phyloP scores from a whole-genome alignment of 2,888 invertebrate species.

The Stenodera caucasica region DNA sequence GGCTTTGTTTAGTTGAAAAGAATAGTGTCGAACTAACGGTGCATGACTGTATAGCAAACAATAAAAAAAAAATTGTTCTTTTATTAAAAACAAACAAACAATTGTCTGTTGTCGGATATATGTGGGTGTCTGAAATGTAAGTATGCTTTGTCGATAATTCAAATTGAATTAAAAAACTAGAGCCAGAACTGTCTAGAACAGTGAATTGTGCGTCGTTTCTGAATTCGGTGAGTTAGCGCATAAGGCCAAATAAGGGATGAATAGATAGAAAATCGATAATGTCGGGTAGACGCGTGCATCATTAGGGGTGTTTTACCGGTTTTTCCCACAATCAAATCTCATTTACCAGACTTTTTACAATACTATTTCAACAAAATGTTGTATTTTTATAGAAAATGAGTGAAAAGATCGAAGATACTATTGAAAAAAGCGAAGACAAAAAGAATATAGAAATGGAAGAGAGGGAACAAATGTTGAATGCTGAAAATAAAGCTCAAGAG shows the following conservation, averaged over 20 bases:
- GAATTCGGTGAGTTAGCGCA: neutral
- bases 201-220: neutral
- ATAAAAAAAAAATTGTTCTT: neutral
- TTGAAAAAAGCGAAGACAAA: slow-evolving; percentile 64
- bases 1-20: neutral
- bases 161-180: too few relatives aligned
- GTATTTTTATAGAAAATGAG: slow-evolving; percentile 44
- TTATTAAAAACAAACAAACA: neutral
- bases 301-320: neutral
- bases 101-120: neutral
- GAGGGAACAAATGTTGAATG: slow-evolving; percentile 64
- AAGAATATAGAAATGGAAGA: slow-evolving; percentile 69
- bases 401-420: slow-evolving; percentile 44
- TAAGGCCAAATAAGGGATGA: neutral
- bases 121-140: neutral
- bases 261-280: neutral
- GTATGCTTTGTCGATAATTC: neutral
- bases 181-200: neutral
- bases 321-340: neutral
- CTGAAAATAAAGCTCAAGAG: slow-evolving; percentile 62
- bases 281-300: neutral
- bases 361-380: slow-evolving; percentile 14
- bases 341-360: too few relatives aligned
- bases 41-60: neutral
- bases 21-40: neutral